Evolutionary conservation across 2,888 invertebrate genomes (phyloP), one percentile per base, ranked within the genome.

Genomic region (Cactoblastis cactorum): DNA sequence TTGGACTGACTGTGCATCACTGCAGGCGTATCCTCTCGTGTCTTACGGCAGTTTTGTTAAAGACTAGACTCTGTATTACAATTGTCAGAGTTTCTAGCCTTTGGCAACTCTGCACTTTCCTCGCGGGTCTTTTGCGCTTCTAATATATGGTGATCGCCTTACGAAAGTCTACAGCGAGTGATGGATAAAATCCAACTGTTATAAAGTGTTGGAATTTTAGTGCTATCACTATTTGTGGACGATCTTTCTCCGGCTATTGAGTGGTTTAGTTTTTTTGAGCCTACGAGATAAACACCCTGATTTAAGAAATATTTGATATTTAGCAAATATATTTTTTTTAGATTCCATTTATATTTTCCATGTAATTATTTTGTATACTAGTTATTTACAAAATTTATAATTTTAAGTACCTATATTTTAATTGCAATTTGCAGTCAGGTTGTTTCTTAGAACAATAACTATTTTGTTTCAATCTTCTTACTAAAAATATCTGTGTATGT

Each of bases 161-260:
- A 63, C 69, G 73, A 74, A 71, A 67, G 78, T 82, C 79, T 80
- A 75, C 87, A 81, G 71, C 71, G 74, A 79, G 80, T 71, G 84
- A 86, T 90, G 87, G 84, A 74, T 80, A 78, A 79, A 82, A 82
- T 83, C 82, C 86, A 87, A 85, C 76, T 88, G 85, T 83, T 77
- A 59, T 65, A 54, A 63, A 68, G 71, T 83, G 83, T 84, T 89
- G 88, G 85, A 76, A 83, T 85, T 87, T 85, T 81, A 77, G 56
- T 74, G 72, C 86, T 80, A 87, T 90, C 83, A 79, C 77, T 83
- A 75, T 77, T 80, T 86, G 89, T 83, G 80, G 83, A 83, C 81
- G 70, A 77, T 82, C 80, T 77, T 73, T 65, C 69, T 62, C 61
- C 81, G 70, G 61, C 73, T 72, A 60, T 53, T 55, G 56, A n/a